Evolutionary conservation across 1,140 invertebrate species (phyloP), one percentile per base, ranked within the genome.

Genomic region (Oedothorax gibbosus): DNA sequence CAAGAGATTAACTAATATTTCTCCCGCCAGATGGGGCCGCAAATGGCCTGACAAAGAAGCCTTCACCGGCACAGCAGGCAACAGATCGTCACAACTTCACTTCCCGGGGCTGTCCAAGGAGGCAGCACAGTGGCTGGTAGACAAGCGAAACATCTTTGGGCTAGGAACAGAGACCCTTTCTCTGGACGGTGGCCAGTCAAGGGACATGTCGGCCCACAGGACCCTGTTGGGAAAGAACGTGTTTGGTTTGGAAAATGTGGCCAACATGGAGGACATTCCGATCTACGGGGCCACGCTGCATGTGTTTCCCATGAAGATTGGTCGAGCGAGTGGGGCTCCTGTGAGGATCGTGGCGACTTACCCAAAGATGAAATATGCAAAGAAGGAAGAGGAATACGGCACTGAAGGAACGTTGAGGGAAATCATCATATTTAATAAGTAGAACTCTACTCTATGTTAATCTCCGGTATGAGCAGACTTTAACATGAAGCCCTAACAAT

Each of bases 161-260:
- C 90, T 94, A 0, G 94, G 93, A 0, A 91, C 93, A 0, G 94
- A 94, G 87, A 91, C 92, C 0, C 90, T 93, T 0, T 93, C 92
- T 10, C 87, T 93, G 9, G 93, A 94, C 88, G 89, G 88, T 88
- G 60, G 90, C 88, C 9, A 87, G 86, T 21, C 85, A 5, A 18
- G 64, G 35, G 60, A 88, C 60, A 89, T 89, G 86, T 71, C 88
- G 87, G 89, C 88, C 15, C 92, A 92, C 87, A 89, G 88, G 68
- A 89, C 91, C 56, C 88, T 94, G 4, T 88, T 90, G 0, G 88
- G 87, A 51, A 89, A 87, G 86, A 66, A 89, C 90, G 89, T 93
- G n/a, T 93, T 91, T 86, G 91, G 91, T 73, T 88, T 94, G n/a
- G 93, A 93, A 88, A 94, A 93, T 71, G 83, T 88, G 2, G 82